Conservation (phyloP, 1,140 invertebrate species). For the Zaprionus lachaisei region DNA sequence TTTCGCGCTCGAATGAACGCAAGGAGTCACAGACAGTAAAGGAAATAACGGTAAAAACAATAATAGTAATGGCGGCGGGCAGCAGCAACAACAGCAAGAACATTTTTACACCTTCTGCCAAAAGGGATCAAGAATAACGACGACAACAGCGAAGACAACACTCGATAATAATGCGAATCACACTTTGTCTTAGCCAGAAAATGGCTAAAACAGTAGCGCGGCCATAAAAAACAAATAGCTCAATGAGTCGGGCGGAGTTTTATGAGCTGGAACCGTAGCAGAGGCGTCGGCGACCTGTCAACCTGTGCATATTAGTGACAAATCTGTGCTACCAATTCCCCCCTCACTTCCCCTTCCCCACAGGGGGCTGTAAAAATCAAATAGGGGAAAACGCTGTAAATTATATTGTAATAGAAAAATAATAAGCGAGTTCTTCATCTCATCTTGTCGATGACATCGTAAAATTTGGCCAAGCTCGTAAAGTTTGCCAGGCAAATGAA, state of each 20-base stretch:
- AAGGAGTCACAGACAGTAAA: slow-evolving; percentile 28
- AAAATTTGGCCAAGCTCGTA: slow-evolving; percentile 69
- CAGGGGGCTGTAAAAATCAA: slow-evolving; percentile 61
- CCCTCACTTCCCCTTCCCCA: background rate
- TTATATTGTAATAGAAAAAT: slow-evolving; percentile 78
- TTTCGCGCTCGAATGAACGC: slow-evolving; percentile 74
- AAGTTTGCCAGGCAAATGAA: slow-evolving; percentile 54
- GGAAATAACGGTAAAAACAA: slow-evolving; percentile 62
- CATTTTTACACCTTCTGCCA: slow-evolving; percentile 75
- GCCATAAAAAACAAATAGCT: slow-evolving; percentile 74
- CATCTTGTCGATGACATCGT: slow-evolving; percentile 59
- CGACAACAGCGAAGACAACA: slow-evolving; percentile 40
- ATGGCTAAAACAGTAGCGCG: background rate
- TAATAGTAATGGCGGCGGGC: slow-evolving; percentile 72
- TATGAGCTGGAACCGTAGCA: slow-evolving; percentile 40
- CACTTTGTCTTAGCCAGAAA: slow-evolving; percentile 36
- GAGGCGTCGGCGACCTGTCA: slow-evolving; percentile 12
- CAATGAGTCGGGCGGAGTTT: slow-evolving; percentile 57
- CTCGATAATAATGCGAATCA: slow-evolving; percentile 48
- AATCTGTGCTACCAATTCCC: slow-evolving; percentile 51
- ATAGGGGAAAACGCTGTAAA: slow-evolving; percentile 61
- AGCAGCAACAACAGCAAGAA: slow-evolving; percentile 20
- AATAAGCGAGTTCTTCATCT: slow-evolving; percentile 72
- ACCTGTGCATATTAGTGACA: slow-evolving; percentile 75
- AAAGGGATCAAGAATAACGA: slow-evolving; percentile 56